These are phyloP conservation scores for Somateria mollissima DNA, from an alignment of 2,797 vertebrate genomes.

Conservation along the genomic window DNA sequence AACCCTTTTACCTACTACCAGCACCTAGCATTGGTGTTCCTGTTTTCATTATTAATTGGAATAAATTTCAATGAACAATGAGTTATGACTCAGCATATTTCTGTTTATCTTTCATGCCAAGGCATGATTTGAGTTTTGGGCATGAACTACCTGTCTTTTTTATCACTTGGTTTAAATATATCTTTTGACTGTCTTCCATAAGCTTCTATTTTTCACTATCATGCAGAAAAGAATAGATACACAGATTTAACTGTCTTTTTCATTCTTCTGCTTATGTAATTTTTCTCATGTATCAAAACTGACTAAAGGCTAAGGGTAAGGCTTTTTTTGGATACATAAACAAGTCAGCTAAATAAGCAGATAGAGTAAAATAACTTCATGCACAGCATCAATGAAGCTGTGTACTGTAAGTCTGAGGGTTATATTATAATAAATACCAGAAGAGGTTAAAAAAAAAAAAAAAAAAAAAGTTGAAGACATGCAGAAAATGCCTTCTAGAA, in stretches of 20 bases:
- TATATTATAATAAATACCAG: background rate
- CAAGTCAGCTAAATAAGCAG: background rate
- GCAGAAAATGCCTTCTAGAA: background rate
- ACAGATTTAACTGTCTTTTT: background rate
- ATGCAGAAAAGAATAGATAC: background rate
- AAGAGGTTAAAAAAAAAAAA: background rate
- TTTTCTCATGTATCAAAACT: background rate
- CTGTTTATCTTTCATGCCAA: background rate
- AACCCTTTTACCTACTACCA: background rate
- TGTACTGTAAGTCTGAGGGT: background rate
- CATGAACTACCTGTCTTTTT: background rate
- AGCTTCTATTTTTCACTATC: background rate
- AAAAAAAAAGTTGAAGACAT: background rate
- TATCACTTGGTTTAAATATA: background rate
- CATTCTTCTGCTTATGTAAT: background rate
- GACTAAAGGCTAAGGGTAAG: background rate
- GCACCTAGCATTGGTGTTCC: background rate
- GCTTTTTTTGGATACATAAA: background rate
- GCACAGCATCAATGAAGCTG: too few relatives aligned
- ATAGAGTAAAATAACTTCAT: background rate
- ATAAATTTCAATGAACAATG: background rate
- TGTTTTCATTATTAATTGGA: background rate
- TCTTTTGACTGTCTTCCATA: background rate
- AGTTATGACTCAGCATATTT: background rate
- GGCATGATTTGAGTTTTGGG: background rate